Base-by-base conservation (phyloP, 2,113 vertebrate species). In the Takifugu flavidus region DNA sequence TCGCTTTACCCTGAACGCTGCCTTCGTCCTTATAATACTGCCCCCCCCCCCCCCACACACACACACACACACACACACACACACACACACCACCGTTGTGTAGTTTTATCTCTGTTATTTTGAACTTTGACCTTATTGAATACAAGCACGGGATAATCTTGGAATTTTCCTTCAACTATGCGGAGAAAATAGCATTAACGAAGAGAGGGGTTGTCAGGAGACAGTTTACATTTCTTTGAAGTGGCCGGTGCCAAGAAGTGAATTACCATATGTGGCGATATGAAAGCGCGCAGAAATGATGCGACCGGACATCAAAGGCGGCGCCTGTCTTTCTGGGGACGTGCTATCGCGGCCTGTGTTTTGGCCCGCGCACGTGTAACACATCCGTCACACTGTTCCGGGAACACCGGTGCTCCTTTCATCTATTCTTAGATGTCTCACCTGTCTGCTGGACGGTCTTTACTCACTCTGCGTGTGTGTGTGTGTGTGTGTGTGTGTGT, bases 261-360 rank as follows among this genome's bases (percentile, higher is more conserved):
- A 87, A 74, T 85, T 77, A 71, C 85, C 83, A 84, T 84, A 85
- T 83, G 80, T 85, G 82, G 85, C 25, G 15, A 82, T 79, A 74
- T 72, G 73, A 76, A 80, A 72, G 75, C 63, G 65, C 63, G 29
- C 57, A 65, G 66, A 79, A 73, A 76, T 72, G 59, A 80, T 67
- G 69, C 42, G 2, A 68, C 34, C 43, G 43, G 52, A 68, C 79
- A 79, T 84, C 84, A 88, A 83, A 88, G 76, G 3, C 55, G 11
- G 26, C 5, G 53, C 46, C 50, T 65, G 59, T 63, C 53, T 55
- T 57, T 54, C 50, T 55, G 25, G 50, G 27, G 56, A 42, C 39
- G 54, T 61, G 59, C 27, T 69, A 27, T 43, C 57, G 44, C 57
- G 59, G 43, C 49, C 13, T 67, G 62, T 70, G 72, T 78, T 78